These are phyloP conservation scores for Adoxophyes honmai DNA, from an alignment of 1,140 invertebrate genomes.

Conservation along the genomic window DNA sequence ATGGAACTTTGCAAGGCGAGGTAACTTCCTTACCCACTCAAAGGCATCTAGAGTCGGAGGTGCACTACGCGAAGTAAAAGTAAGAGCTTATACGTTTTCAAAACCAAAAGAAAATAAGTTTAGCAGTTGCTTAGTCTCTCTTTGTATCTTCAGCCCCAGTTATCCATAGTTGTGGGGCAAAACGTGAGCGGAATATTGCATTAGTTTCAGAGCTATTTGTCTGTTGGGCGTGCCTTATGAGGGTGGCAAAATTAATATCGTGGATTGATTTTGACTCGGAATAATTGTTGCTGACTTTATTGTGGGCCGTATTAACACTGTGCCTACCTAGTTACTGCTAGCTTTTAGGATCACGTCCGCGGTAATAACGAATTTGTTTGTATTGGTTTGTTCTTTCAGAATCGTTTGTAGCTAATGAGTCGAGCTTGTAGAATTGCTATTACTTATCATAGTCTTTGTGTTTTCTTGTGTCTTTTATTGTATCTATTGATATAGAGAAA, in stretches of 20 bases:
- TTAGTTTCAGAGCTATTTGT: conserved; percentile 27
- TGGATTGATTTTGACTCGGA: conserved; percentile 25
- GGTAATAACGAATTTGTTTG: neutral
- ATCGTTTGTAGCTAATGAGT: neutral
- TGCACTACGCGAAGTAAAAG: neutral
- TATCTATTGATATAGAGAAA: no score
- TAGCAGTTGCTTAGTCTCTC: conserved; percentile 17
- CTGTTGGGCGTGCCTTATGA: conserved; percentile 20
- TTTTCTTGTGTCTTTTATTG: no score
- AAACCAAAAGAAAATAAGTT: conserved; percentile 9
- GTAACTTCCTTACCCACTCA: conserved; percentile 25
- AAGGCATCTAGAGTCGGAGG: conserved; percentile 15
- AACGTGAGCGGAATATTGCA: conserved; percentile 25
- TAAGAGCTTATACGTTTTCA: conserved; percentile 3
- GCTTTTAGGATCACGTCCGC: neutral
- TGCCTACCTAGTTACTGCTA: neutral
- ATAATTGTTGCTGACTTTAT: conserved; percentile 14
- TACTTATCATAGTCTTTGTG: no score
- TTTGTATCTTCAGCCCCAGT: conserved; percentile 20
- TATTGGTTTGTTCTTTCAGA: conserved; percentile 1
- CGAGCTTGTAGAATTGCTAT: no score
- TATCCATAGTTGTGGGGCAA: conserved; percentile 18
- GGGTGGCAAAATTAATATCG: conserved; percentile 24
- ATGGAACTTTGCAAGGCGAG: conserved; percentile 16
- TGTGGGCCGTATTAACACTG: neutral